These are phyloP conservation scores for Penaeus indicus DNA, from an alignment of 1,140 invertebrate genomes.

Conservation along the genomic window DNA sequence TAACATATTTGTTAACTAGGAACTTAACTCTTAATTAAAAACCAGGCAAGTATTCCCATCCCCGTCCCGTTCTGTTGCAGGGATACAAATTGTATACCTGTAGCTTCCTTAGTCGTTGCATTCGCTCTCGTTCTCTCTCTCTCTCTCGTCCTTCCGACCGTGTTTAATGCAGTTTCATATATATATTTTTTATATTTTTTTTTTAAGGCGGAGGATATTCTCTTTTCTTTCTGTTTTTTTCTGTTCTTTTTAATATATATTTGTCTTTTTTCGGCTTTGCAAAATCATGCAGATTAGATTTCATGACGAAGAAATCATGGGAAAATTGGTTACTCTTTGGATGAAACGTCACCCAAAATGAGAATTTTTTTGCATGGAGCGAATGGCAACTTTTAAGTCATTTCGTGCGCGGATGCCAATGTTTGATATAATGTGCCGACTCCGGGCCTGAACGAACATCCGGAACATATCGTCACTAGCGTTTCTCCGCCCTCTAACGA, in stretches of 20 bases:
- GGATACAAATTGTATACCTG: constrained; percentile 8
- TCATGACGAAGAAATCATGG: neutral
- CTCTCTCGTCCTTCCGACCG: too few species aligned
- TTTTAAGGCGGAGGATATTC: too few species aligned
- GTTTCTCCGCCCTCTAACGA: too few species aligned
- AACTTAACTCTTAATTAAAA: constrained; percentile 37
- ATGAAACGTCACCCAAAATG: constrained; percentile 57
- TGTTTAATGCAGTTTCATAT: too few species aligned
- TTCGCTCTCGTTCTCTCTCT: neutral
- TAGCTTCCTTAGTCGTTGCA: neutral
- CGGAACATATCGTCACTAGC: neutral
- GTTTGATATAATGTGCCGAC: constrained; percentile 25
- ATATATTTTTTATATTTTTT: too few species aligned
- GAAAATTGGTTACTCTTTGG: constrained; percentile 43
- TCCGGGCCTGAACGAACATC: neutral
- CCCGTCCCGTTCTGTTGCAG: neutral
- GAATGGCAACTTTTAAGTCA: constrained; percentile 64
- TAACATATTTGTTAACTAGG: neutral
- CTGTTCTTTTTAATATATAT: too few species aligned
- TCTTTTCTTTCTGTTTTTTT: too few species aligned
- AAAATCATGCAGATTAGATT: too few species aligned
- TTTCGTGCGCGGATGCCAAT: constrained; percentile 51
- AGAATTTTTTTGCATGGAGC: constrained; percentile 57
- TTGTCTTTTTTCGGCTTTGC: too few species aligned
- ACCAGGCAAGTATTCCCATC: constrained; percentile 8